Conservation (phyloP, 2,113 vertebrate genomes). For the Lanius collurio region DNA sequence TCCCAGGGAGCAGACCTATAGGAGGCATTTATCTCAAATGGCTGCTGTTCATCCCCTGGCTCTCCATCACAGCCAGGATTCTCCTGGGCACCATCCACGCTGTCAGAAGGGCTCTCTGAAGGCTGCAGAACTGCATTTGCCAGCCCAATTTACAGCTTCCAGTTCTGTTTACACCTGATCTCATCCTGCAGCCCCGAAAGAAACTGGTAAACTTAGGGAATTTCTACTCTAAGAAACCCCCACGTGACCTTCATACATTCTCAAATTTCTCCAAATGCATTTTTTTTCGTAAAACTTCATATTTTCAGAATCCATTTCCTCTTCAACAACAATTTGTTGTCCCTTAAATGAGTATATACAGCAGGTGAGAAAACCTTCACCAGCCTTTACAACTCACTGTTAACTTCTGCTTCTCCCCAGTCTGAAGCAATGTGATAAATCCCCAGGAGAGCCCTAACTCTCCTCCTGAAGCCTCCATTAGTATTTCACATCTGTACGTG, state of each 20-base stretch:
- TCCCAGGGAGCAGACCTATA: neutral
- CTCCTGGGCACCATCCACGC: neutral
- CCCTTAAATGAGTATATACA: neutral
- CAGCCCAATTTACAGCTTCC: neutral
- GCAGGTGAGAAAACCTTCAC: neutral
- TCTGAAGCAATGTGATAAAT: neutral
- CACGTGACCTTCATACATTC: neutral
- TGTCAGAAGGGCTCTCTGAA: neutral
- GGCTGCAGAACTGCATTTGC: neutral
- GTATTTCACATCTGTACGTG: neutral
- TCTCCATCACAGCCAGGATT: neutral
- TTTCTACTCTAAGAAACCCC: neutral
- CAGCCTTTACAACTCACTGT: neutral
- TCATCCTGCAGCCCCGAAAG: neutral
- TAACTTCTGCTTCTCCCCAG: neutral
- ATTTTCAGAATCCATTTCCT: neutral
- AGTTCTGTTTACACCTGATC: neutral
- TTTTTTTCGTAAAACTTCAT: neutral
- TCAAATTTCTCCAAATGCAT: neutral
- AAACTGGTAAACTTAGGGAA: neutral
- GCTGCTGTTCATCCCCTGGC: neutral
- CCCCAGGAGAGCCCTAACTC: slow-evolving; percentile 1
- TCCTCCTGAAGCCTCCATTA: neutral
- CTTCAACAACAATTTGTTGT: neutral
- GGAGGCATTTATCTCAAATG: neutral